Evolutionary conservation across 2,797 vertebrate species (phyloP), one percentile per base, ranked within the genome.

Genomic region (Anniella stebbinsi): DNA sequence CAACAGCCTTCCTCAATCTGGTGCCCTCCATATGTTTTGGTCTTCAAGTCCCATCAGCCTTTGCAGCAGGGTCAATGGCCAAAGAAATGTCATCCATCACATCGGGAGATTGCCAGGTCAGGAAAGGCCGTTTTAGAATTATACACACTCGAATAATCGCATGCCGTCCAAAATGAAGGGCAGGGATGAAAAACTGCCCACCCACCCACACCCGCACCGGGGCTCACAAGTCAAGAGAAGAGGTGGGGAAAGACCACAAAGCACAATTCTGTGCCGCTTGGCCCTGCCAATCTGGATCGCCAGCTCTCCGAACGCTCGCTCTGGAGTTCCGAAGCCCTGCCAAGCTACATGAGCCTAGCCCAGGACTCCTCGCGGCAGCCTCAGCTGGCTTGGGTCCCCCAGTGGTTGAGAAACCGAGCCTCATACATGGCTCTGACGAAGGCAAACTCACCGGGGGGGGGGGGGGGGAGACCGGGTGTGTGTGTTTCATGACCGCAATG

Each of bases 381-480:
- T 91, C 69, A 41, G 48, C 23, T 89, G 94, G 94, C 94, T 6
- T 21, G 0, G 0, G 87, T 87, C 33, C 77, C 91, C 87, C 90
- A 87, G 48, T 21, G 85, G 92, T 93, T 96, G 95, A 91, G 95
- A 80, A 95, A 96, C 92, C 48, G 92, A 93, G 54, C 81, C 80
- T 88, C 8, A 0, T 80, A 89, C 41, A 41, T n/a, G 63, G 91
- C 92, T 88, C 41, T 41, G 45, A 94, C 9, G 66, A 92, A 95
- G 94, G 89, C 90, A 81, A 84, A 45, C 80, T 93, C 93, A 91
- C 51, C 15, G 54, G 69, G 30, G 67, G 30, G n/a, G 30, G 69
- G 9, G 51, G 21, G 1, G 51, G 3, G 1, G 51, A 2, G 7
- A 0, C 93, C 45, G 45, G 6, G 45, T 45, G 45, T 45, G 45